Percentiles rank a stretch among this genome's conserved stretches.
phyloP scores from a whole-genome alignment of 2,113 vertebrate species.

The Budorcas taxicolor region DNA sequence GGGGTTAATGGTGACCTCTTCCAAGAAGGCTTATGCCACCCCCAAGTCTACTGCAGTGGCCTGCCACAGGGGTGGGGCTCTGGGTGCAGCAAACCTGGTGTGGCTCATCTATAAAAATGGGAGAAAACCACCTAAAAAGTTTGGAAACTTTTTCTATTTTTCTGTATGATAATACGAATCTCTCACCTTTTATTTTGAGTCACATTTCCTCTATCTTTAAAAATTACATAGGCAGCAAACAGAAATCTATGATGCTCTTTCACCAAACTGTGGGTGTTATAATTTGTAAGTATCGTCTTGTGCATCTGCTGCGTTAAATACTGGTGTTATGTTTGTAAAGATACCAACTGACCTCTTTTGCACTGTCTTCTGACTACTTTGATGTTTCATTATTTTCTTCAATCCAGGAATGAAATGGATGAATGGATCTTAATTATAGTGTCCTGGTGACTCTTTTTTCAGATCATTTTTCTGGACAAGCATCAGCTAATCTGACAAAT shows the following conservation, averaged over 20 bases:
- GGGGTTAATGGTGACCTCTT: not conserved
- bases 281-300: not conserved
- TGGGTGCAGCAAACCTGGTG: not conserved
- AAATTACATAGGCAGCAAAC: not conserved
- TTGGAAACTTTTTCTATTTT: not conserved
- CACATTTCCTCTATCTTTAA: constrained; percentile 16
- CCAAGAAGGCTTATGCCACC: not conserved
- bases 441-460: constrained; percentile 74
- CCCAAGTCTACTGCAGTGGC: not conserved
- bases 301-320: not conserved
- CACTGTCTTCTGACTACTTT: constrained; percentile 68
- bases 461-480: constrained; percentile 63
- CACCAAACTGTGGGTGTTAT: not conserved
- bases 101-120: not conserved
- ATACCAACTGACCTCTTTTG: constrained; percentile 59
- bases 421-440: constrained; percentile 79
- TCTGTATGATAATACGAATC: not conserved
- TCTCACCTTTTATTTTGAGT: not conserved
- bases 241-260: not conserved
- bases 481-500: constrained; percentile 75
- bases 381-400: constrained; percentile 71
- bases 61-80: not conserved
- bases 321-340: constrained; percentile 28
- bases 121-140: not conserved
- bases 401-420: constrained; percentile 70